Percentiles rank a stretch among this genome's conserved stretches.
phyloP scores from a whole-genome alignment of 2,888 invertebrate species.

The Poecilobothrus nobilitatus region DNA sequence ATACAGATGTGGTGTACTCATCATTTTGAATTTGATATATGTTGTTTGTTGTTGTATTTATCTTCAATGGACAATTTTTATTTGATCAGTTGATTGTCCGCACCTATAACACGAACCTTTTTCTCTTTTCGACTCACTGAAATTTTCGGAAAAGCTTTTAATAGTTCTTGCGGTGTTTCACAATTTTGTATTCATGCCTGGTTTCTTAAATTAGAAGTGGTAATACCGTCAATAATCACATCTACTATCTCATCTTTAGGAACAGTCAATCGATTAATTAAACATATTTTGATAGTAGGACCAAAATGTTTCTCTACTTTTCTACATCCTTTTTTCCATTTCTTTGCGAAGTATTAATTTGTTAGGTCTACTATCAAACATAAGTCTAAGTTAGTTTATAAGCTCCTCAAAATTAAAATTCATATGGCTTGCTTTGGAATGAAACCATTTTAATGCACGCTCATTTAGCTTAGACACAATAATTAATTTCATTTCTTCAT shows the following conservation, averaged over 20 bases:
- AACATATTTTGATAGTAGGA: slow-evolving; percentile 1
- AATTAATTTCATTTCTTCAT: not conserved
- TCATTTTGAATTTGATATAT: not conserved
- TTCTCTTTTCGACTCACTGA: not conserved
- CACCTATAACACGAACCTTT: not conserved
- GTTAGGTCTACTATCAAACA: not conserved
- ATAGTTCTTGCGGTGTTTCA: too few relatives aligned
- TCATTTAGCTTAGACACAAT: not conserved
- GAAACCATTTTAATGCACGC: not conserved
- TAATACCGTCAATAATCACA: not conserved
- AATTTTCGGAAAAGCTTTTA: too few relatives aligned
- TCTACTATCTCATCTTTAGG: not conserved
- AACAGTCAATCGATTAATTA: not conserved
- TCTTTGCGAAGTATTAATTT: not conserved
- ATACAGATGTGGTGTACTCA: not conserved
- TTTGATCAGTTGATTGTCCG: not conserved
- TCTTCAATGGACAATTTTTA: not conserved
- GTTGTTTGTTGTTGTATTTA: not conserved
- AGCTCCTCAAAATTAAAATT: too few relatives aligned
- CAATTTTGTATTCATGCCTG: not conserved
- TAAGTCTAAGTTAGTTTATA: too few relatives aligned
- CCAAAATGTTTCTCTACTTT: not conserved
- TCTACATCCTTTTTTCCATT: not conserved
- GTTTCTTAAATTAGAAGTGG: not conserved
- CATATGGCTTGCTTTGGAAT: not conserved